Base-by-base conservation (phyloP, 2,888 invertebrate species). In the Rhyacophila evoluta region DNA sequence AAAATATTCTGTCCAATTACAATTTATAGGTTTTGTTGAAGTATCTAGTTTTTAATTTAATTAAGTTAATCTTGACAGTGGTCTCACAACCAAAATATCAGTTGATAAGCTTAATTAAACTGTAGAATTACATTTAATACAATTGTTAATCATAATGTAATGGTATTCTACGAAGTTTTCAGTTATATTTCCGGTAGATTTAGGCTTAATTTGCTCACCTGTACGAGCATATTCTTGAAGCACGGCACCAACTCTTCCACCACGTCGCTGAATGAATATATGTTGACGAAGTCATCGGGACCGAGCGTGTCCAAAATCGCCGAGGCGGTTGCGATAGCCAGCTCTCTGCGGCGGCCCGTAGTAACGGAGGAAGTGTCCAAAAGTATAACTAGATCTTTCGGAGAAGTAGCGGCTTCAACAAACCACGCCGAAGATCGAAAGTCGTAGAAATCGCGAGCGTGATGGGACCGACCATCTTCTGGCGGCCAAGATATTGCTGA, bases 261-360 rank as follows among this genome's bases (percentile, higher is more conserved):
- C 0, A 91, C 90, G 75, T 97, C 96, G 55, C 97, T 94, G 87
- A 98, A 98, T 86, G 95, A 93, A 85, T 95, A 96, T 71, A 99
- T 93, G 86, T 98, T 99, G 75, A 99, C 97, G 86, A 95, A 99
- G 87, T 99, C 99, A 86, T 99, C 96, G 83, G 98, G 97, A 1
- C 97, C 97, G 3, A 99, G 92, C 0, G 99, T 99, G 83, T 98
- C 97, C 82, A 99, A 90, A 80, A 99, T 94, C 12, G 95, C 94
- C 76, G 94, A 93, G 0, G 97, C 95, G 0, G 98, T 98, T 19
- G 95, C 94, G 85, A 94, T 94, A 1, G 97, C 97, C 75, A 99
- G 92, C 83, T 95, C 93, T 84, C 95, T 94, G 82, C 95, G 91
- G 79, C 95, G 94, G 0, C 96, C 95, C 29, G 94, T 93, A 90